Evolutionary conservation across 2,113 vertebrate species (phyloP).

Genomic region (Elachura formosa): DNA sequence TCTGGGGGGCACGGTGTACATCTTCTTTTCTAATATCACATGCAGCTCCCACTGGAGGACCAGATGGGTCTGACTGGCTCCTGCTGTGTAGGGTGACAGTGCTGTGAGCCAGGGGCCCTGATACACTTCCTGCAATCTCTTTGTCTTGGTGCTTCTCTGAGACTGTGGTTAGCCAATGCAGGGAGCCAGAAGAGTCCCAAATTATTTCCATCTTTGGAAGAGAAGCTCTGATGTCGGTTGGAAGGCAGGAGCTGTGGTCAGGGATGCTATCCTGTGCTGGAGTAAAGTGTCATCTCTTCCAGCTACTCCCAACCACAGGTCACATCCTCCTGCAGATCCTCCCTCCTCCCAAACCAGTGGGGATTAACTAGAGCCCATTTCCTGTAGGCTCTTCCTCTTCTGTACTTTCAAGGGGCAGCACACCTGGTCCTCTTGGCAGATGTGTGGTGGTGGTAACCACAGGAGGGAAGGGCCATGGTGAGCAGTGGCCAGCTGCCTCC

Average conservation of each 20-base stretch:
- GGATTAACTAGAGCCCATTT: neutral
- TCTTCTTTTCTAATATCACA: neutral
- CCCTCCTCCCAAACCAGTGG: neutral
- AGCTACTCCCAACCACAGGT: conserved; percentile 1
- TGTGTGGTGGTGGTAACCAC: neutral
- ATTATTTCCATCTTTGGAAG: conserved; percentile 39
- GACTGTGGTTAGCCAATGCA: neutral
- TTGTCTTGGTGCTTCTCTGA: neutral
- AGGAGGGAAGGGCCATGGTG: neutral
- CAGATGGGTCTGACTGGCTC: neutral
- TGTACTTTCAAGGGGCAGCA: neutral
- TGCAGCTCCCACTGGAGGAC: neutral
- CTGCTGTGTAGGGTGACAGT: neutral
- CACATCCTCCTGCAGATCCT: neutral
- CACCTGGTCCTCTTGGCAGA: conserved; percentile 2
- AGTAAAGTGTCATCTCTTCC: neutral
- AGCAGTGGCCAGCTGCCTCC: neutral
- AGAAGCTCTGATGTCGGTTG: neutral
- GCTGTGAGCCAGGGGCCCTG: neutral
- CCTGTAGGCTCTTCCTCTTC: neutral
- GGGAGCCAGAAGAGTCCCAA: neutral
- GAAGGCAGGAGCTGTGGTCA: neutral
- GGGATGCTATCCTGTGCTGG: neutral
- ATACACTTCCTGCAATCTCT: neutral
- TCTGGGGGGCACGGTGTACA: neutral